Evolutionary conservation across 2,888 invertebrate genomes (phyloP).

Genomic region (Melanchra persicariae): DNA sequence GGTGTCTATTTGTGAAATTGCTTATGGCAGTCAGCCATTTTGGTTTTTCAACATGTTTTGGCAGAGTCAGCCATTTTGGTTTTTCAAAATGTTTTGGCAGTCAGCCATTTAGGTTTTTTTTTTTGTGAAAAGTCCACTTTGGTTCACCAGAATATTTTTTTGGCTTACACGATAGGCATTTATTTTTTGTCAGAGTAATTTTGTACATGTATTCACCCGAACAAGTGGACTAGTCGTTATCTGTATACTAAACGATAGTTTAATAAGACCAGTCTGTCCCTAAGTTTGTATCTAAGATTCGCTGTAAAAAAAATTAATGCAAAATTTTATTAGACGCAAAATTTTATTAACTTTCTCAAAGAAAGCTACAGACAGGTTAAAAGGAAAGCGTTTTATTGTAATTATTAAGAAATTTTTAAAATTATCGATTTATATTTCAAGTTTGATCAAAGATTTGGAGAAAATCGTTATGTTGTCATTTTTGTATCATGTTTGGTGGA

Average conservation of each 20-base stretch:
- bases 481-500: slow-evolving; percentile 31
- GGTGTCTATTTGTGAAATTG: not conserved
- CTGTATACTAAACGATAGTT: slow-evolving; percentile 24
- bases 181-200: not conserved
- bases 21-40: not conserved
- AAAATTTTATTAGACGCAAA: slow-evolving; percentile 52
- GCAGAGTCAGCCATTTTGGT: not conserved
- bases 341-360: slow-evolving; percentile 63
- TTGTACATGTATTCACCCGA: slow-evolving; percentile 1
- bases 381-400: slow-evolving; percentile 52
- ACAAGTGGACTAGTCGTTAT: slow-evolving; percentile 34
- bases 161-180: not conserved
- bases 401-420: slow-evolving; percentile 54
- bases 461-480: slow-evolving; percentile 26
- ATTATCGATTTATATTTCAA: slow-evolving; percentile 37
- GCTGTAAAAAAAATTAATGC: slow-evolving; percentile 53
- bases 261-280: slow-evolving; percentile 56
- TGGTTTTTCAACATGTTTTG: not conserved
- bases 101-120: not conserved
- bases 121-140: not conserved
- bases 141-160: not conserved
- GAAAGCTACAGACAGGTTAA: slow-evolving; percentile 60
- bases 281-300: slow-evolving; percentile 36
- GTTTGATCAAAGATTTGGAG: slow-evolving; percentile 41
- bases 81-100: not conserved